A percentile compares a stretch with the other conserved stretches of the same genome.
phyloP scores from a whole-genome alignment of 2,113 vertebrate genomes.

The Salvator merianae region DNA sequence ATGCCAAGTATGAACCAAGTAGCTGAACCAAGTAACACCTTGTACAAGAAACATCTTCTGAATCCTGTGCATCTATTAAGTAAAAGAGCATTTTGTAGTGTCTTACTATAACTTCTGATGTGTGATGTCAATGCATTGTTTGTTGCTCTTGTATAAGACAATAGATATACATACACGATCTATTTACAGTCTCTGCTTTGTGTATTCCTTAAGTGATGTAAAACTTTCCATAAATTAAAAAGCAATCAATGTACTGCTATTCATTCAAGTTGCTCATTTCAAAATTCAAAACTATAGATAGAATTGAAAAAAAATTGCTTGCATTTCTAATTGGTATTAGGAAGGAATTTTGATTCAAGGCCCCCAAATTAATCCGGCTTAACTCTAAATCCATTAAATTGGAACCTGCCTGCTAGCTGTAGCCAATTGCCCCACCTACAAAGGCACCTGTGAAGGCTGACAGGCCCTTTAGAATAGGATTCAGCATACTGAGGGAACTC shows the following conservation, averaged over 20 bases:
- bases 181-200: background rate
- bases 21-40: background rate
- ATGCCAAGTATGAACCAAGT: background rate
- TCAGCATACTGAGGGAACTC: background rate
- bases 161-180: background rate
- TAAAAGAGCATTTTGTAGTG: background rate
- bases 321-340: background rate
- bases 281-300: background rate
- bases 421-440: background rate
- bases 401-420: background rate
- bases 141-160: background rate
- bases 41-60: background rate
- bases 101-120: background rate
- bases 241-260: background rate
- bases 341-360: background rate
- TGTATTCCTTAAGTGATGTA: background rate
- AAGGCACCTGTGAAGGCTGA: background rate
- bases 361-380: background rate
- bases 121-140: background rate
- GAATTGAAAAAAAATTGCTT: background rate
- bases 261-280: background rate
- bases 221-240: background rate
- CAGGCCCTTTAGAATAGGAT: too few relatives aligned
- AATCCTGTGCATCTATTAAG: background rate
- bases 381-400: background rate